These are phyloP conservation scores for Gryon sp. DNA, from an alignment of 1,140 invertebrate species.

Conservation along the genomic window DNA sequence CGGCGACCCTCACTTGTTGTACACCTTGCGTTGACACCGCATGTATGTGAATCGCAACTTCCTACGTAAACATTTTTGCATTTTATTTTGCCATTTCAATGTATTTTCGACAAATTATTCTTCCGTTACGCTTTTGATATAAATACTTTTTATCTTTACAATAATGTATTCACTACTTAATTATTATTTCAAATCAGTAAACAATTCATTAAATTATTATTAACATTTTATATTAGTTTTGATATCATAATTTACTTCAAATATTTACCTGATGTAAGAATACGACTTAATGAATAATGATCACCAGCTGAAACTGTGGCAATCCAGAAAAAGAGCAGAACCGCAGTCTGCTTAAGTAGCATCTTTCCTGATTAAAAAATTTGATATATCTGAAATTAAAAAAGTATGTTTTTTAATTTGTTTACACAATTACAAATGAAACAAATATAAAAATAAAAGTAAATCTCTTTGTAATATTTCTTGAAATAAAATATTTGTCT, in stretches of 20 bases:
- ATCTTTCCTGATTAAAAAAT: no score
- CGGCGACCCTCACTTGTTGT: constrained; percentile 78
- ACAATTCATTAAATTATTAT: no score
- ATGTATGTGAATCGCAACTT: constrained; percentile 76
- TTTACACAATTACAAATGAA: no score
- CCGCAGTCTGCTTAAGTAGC: constrained; percentile 38
- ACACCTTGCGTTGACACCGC: constrained; percentile 80
- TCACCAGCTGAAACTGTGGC: constrained; percentile 25
- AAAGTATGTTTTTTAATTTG: not conserved
- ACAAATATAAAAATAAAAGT: no score
- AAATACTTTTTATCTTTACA: no score
- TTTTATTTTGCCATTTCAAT: constrained; percentile 8
- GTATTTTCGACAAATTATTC: no score
- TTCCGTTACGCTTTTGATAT: no score
- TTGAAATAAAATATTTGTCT: no score
- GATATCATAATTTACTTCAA: not conserved
- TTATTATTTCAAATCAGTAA: not conserved
- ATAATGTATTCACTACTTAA: not conserved
- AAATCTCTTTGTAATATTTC: no score
- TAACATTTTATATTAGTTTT: not conserved
- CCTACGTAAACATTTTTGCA: constrained; percentile 54
- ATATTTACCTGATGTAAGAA: constrained; percentile 61
- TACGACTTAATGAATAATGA: constrained; percentile 47
- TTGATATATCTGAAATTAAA: not conserved
- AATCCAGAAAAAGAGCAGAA: constrained; percentile 61